Conservation (phyloP, 1,140 invertebrate genomes). For the Pteromalus puparum region DNA sequence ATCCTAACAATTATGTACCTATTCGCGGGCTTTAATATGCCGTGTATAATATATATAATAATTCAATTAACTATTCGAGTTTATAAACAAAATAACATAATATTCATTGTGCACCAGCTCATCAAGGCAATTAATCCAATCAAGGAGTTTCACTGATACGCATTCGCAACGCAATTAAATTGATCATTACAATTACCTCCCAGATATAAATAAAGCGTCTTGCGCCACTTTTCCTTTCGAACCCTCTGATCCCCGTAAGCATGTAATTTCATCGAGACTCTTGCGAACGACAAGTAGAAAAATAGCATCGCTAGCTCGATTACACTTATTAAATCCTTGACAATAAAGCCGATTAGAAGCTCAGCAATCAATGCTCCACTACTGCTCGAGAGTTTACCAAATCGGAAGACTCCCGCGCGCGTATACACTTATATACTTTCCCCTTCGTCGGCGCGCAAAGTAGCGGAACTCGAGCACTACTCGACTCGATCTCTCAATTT, state of each 20-base stretch:
- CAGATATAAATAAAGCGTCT: constrained; percentile 15
- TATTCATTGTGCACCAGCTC: neutral
- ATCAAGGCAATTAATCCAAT: neutral
- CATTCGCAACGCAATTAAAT: neutral
- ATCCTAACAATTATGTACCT: neutral
- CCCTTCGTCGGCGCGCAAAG: neutral
- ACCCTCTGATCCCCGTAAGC: neutral
- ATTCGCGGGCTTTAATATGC: neutral
- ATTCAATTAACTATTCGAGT: neutral
- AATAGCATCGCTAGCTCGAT: neutral
- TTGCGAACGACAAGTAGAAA: constrained; percentile 6
- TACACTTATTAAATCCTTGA: constrained; percentile 30
- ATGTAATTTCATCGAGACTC: constrained; percentile 9
- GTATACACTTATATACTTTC: neutral
- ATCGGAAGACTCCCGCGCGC: neutral
- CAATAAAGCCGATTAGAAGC: constrained; percentile 11
- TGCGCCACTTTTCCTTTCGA: constrained; percentile 27
- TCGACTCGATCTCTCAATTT: constrained; percentile 13
- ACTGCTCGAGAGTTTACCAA: neutral
- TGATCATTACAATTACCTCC: neutral
- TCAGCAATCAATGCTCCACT: neutral
- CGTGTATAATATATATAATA: neutral
- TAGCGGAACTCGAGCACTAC: neutral
- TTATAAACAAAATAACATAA: neutral
- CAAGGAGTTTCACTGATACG: constrained; percentile 6